Evolutionary conservation across 2,113 vertebrate species (phyloP).

Genomic region (Pandion haliaetus): DNA sequence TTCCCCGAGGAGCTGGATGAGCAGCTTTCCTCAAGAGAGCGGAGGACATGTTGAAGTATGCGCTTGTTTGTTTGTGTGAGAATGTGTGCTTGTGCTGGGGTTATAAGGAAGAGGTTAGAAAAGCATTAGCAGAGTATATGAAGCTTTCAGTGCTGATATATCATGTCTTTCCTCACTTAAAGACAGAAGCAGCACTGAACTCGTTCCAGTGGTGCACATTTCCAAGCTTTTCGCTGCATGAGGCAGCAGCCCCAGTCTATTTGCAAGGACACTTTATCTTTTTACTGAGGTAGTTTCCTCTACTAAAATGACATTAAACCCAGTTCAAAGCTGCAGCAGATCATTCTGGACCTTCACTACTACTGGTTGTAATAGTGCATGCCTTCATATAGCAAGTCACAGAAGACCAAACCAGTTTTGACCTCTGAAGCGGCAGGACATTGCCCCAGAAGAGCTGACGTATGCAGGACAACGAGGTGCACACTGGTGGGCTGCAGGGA

Average conservation of each 20-base stretch:
- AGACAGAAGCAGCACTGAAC: neutral
- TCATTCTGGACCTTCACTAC: neutral
- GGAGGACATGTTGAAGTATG: neutral
- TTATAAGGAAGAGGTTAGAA: neutral
- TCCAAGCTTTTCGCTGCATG: neutral
- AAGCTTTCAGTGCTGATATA: neutral
- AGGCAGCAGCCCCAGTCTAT: neutral
- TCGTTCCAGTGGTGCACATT: neutral
- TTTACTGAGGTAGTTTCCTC: neutral
- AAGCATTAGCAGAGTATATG: neutral
- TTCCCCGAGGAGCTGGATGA: neutral
- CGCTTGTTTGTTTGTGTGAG: neutral
- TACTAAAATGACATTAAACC: neutral
- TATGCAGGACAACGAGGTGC: neutral
- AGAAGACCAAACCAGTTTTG: neutral
- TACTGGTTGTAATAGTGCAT: neutral
- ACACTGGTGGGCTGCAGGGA: neutral
- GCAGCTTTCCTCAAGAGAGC: neutral
- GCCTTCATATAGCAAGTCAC: neutral
- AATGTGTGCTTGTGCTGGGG: neutral
- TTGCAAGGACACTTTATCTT: neutral
- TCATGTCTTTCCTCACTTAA: neutral
- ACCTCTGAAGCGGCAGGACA: neutral
- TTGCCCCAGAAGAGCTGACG: neutral
- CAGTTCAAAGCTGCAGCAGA: neutral